Evolutionary conservation across 2,888 invertebrate genomes (phyloP).

Genomic region (Conomelus anceps): DNA sequence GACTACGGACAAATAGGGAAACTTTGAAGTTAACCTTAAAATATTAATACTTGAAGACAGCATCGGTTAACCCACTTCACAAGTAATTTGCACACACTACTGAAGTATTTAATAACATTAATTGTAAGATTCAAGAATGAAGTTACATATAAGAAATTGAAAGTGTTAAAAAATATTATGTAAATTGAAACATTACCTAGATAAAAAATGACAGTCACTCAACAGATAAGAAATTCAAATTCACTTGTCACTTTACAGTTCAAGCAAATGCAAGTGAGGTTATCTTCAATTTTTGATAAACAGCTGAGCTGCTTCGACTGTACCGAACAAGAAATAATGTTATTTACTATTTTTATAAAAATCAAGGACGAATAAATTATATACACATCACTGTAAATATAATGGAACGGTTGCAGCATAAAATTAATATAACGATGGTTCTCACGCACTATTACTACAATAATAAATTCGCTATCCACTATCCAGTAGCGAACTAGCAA

Average conservation of each 20-base stretch:
- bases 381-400: too few species aligned
- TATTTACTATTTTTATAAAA: too few species aligned
- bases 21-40: not conserved
- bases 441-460: too few species aligned
- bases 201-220: not conserved
- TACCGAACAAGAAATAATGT: too few species aligned
- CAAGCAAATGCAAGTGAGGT: too few species aligned
- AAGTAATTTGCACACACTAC: not conserved
- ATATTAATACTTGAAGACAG: not conserved
- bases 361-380: too few species aligned
- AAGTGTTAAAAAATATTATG: not conserved
- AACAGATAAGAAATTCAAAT: not conserved
- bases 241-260: too few species aligned
- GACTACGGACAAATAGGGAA: not conserved
- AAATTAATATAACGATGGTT: too few species aligned
- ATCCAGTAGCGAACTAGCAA: too few species aligned
- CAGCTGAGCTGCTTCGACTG: too few species aligned
- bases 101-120: not conserved
- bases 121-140: not conserved
- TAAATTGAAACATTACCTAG: not conserved
- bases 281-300: not conserved
- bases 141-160: not conserved
- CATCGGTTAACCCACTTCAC: not conserved
- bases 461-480: too few species aligned
- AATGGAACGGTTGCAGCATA: too few species aligned